These are phyloP conservation scores for Monopterus albus DNA, from an alignment of 2,113 vertebrate genomes.

Conservation along the genomic window DNA sequence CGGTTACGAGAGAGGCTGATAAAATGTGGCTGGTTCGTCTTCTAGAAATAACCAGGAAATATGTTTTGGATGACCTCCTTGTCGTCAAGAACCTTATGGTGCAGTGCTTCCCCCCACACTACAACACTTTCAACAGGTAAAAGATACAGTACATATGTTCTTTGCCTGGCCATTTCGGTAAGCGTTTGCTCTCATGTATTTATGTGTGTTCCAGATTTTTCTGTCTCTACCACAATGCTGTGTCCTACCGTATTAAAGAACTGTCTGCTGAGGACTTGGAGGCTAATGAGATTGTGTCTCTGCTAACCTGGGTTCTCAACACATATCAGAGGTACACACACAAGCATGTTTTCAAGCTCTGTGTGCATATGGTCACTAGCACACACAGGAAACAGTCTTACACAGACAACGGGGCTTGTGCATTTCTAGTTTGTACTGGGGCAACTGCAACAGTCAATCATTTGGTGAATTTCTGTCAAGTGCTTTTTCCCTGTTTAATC, in stretches of 20 bases:
- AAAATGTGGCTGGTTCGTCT: slow-evolving; percentile 99
- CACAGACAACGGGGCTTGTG: too few species aligned
- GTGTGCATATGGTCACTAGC: too few species aligned
- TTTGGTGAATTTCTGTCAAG: too few species aligned
- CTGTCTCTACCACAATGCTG: slow-evolving; percentile 89
- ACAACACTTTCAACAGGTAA: slow-evolving; percentile 88
- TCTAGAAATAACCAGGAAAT: slow-evolving; percentile 93
- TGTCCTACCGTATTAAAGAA: slow-evolving; percentile 90
- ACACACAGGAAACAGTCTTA: too few species aligned
- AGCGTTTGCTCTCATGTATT: not conserved
- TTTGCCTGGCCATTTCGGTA: too few species aligned
- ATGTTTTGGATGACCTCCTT: slow-evolving; percentile 91
- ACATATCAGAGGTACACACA: slow-evolving; percentile 92
- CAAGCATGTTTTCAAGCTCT: too few species aligned
- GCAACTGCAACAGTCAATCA: too few species aligned
- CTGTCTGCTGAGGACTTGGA: slow-evolving; percentile 92
- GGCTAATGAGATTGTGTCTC: slow-evolving; percentile 95
- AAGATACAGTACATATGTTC: too few species aligned
- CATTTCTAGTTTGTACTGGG: too few species aligned
- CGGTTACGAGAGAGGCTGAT: slow-evolving; percentile 92
- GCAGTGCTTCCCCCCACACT: slow-evolving; percentile 94
- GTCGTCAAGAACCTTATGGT: slow-evolving; percentile 93
- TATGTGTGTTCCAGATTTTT: slow-evolving; percentile 78
- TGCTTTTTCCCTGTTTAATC: not conserved
- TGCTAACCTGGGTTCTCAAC: slow-evolving; percentile 96